Evolutionary conservation across 2,797 vertebrate genomes (phyloP), one percentile per base, ranked within the genome.

Genomic region (Malacoctenus gilli): DNA sequence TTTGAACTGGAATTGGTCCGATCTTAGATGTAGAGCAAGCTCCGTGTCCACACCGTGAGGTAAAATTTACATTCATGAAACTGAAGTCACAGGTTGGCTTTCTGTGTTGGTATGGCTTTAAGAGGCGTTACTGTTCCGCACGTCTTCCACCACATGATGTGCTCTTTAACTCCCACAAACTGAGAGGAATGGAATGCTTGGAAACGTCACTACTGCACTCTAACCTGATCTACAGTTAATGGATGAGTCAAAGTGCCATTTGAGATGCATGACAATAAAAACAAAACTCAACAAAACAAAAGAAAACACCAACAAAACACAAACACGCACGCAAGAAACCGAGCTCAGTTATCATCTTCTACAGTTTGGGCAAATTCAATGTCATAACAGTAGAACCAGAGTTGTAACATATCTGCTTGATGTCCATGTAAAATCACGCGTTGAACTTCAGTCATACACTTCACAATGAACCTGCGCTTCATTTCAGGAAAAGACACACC

Each of bases 61-160:
- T 90, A 88, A 90, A 79, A 84, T 82, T 77, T 89, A 90, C 89
- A 89, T 91, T 88, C 80, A 90, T 80, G 71, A 85, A 84, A 89
- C 75, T 77, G 69, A 89, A 87, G 83, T 86, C 82, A 82, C 84
- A 84, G 84, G 75, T 84, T 83, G 85, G 75, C 77, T 73, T 79
- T 85, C 70, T 85, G 78, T 85, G 84, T 87, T 78, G 81, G 75
- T 87, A 90, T 90, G 88, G 89, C 89, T 91, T 91, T 55, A 68
- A 72, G 68, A 87, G 80, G 78, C 82, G 75, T 72, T 53, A 38
- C 77, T 75, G 69, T 79, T 82, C 74, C 40, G 50, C 57, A 52
- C 51, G 51, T 72, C 67, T 68, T 67, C 72, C 56, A 41, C 75
- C 63, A 72, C 62, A 67, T 72, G 56, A 59, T 84, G 83, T 87